Evolutionary conservation across 2,888 invertebrate genomes (phyloP).

Genomic region (Euzetes globulus): DNA sequence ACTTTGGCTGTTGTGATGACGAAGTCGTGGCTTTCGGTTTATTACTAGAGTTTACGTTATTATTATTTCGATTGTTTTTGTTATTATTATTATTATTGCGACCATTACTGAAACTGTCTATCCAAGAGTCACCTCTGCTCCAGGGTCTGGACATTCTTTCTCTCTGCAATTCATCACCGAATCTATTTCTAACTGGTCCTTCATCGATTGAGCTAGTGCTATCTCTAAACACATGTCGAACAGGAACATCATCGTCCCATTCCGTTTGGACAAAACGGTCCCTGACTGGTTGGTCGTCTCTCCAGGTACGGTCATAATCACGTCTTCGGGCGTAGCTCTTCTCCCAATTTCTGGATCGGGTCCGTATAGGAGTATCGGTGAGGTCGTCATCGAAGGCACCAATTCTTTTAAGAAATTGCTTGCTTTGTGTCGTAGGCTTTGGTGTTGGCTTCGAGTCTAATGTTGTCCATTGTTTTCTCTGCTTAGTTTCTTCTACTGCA

Average conservation of each 20-base stretch:
- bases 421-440: neutral
- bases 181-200: neutral
- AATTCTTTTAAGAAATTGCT: neutral
- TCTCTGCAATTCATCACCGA: neutral
- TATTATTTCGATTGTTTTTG: neutral
- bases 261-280: neutral
- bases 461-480: neutral
- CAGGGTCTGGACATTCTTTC: neutral
- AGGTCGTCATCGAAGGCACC: neutral
- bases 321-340: constrained; percentile 7
- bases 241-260: constrained; percentile 22
- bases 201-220: neutral
- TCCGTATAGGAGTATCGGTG: neutral
- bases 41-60: constrained; percentile 4
- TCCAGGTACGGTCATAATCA: neutral
- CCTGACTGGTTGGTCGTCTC: neutral
- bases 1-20: neutral
- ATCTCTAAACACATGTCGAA: constrained; percentile 19
- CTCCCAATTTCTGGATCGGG: constrained; percentile 1
- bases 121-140: neutral
- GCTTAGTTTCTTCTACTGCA: neutral
- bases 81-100: constrained; percentile 12
- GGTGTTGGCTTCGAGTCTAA: neutral
- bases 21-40: neutral
- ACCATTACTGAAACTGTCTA: neutral